Evolutionary conservation across 2,797 vertebrate species (phyloP).

Genomic region (Pangasius djambal): DNA sequence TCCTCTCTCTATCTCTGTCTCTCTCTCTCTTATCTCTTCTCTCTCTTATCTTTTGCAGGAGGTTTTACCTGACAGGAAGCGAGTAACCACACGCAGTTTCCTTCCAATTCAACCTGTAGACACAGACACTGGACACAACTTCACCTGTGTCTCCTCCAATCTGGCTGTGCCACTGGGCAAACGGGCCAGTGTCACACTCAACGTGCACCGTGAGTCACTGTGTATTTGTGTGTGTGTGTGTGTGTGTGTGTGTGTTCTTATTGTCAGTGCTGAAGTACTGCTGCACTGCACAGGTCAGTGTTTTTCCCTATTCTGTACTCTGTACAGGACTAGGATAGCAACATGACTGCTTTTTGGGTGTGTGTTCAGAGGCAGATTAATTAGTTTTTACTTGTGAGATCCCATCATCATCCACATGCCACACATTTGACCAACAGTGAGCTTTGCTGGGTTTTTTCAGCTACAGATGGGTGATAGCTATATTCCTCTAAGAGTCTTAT

Average conservation of each 20-base stretch:
- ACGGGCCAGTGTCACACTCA: slow-evolving; percentile 82
- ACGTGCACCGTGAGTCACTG: slow-evolving; percentile 86
- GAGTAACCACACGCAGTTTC: slow-evolving; percentile 88
- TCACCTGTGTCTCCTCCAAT: slow-evolving; percentile 87
- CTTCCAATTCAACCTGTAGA: slow-evolving; percentile 85
- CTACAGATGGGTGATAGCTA: not conserved
- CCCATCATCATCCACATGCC: not conserved
- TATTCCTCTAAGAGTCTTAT: not conserved
- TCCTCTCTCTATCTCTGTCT: not conserved
- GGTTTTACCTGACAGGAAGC: slow-evolving; percentile 86
- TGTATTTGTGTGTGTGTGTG: not conserved
- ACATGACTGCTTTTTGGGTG: not conserved
- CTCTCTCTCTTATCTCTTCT: not conserved
- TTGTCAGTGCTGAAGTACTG: not conserved
- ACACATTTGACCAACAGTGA: not conserved
- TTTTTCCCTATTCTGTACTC: not conserved
- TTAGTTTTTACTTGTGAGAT: not conserved
- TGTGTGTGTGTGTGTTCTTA: not conserved
- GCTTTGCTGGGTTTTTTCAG: not conserved
- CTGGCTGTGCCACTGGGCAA: slow-evolving; percentile 86
- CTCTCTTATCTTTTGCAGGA: slow-evolving; percentile 73
- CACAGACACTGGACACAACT: slow-evolving; percentile 86
- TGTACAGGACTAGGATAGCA: slow-evolving; percentile 7
- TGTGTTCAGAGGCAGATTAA: not conserved
- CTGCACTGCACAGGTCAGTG: not conserved